These are phyloP conservation scores for Choloepus didactylus DNA, from an alignment of 2,797 vertebrate species.

Conservation along the genomic window DNA sequence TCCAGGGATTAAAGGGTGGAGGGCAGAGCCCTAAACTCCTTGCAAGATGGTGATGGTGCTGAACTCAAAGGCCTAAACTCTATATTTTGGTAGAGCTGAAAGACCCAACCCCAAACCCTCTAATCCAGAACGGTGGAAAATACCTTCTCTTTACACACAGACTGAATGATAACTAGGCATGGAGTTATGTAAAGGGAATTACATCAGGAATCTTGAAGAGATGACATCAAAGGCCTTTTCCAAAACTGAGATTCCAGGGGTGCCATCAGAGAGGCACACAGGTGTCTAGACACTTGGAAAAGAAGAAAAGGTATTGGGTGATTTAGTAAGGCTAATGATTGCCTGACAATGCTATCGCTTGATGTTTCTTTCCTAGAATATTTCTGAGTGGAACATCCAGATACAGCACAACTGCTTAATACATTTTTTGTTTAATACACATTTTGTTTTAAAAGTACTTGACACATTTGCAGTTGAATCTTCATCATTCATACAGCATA, in stretches of 20 bases:
- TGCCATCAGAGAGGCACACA: not conserved
- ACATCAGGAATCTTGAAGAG: not conserved
- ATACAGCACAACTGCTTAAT: not conserved
- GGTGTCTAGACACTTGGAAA: not conserved
- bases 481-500: not conserved
- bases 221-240: not conserved
- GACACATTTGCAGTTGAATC: constrained; percentile 22
- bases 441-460: not conserved
- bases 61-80: not conserved
- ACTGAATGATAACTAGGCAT: not conserved
- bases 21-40: not conserved
- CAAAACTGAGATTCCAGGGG: not conserved
- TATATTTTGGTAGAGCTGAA: not conserved
- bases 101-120: not conserved
- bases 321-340: not conserved
- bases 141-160: not conserved
- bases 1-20: not conserved
- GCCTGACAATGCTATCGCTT: not conserved
- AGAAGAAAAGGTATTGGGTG: not conserved
- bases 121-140: not conserved
- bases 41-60: not conserved
- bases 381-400: not conserved
- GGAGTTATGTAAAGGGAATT: not conserved
- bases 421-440: not conserved
- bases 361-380: constrained; percentile 29